Percentiles rank a stretch among this genome's conserved stretches.
Evolutionary conservation across 2,113 vertebrate species (phyloP).

Genomic region (Monarcha castaneiventris): DNA sequence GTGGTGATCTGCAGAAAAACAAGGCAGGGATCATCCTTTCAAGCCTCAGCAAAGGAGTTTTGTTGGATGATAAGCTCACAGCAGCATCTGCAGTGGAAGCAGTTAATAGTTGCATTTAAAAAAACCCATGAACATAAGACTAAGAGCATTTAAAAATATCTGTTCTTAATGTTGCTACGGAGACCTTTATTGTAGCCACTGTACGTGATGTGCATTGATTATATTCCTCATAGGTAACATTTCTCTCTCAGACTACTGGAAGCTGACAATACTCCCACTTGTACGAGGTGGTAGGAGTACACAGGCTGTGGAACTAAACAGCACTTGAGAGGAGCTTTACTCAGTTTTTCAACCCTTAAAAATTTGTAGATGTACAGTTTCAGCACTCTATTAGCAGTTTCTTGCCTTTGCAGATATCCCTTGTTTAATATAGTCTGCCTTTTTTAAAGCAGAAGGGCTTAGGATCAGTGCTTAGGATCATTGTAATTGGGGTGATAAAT

Average conservation of each 20-base stretch:
- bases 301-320: not conserved
- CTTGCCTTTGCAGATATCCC: not conserved
- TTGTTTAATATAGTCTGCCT: not conserved
- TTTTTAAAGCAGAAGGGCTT: not conserved
- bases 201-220: not conserved
- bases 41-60: not conserved
- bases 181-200: slow-evolving; percentile 19
- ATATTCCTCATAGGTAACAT: not conserved
- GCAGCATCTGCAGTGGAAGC: not conserved
- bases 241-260: not conserved
- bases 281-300: not conserved
- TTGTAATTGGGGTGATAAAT: not conserved
- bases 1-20: not conserved
- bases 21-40: not conserved
- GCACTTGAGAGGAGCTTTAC: not conserved
- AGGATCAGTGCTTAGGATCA: not conserved
- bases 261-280: not conserved
- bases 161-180: slow-evolving; percentile 47
- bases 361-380: not conserved
- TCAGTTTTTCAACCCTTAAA: not conserved
- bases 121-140: not conserved
- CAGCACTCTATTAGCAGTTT: not conserved
- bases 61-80: not conserved
- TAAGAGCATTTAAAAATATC: slow-evolving; percentile 50
- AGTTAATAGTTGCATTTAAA: not conserved